A percentile compares a stretch with the other conserved stretches of the same genome.
These are phyloP conservation scores for Mycteria americana DNA, from an alignment of 2,797 vertebrate genomes.

Conservation along the genomic window DNA sequence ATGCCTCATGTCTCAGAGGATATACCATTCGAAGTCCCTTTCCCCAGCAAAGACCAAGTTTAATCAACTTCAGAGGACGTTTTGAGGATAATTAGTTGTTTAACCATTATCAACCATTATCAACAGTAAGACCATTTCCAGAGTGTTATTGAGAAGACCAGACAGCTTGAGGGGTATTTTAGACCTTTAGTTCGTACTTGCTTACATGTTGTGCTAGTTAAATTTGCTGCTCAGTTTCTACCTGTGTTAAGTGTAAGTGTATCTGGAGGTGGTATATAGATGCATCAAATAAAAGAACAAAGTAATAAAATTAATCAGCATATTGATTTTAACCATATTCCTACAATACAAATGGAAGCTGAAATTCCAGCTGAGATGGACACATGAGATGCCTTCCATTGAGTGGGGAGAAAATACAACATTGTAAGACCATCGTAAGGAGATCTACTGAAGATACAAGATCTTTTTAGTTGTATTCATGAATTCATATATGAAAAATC, in stretches of 20 bases:
- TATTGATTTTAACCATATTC: neutral
- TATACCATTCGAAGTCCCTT: neutral
- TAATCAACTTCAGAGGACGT: neutral
- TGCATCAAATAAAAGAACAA: neutral
- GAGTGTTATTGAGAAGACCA: neutral
- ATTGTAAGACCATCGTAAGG: neutral
- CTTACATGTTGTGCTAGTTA: neutral
- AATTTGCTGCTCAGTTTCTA: neutral
- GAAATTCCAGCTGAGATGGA: neutral
- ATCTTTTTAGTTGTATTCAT: neutral
- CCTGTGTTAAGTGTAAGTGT: neutral
- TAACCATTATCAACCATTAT: no score
- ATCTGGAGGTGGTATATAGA: neutral
- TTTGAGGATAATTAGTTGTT: neutral
- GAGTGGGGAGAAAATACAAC: neutral
- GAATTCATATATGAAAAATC: neutral
- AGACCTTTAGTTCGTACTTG: neutral
- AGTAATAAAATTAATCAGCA: neutral
- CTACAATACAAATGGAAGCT: neutral
- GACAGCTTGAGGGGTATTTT: neutral
- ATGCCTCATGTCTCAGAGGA: neutral
- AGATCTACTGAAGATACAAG: neutral
- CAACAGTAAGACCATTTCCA: neutral
- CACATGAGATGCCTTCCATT: neutral
- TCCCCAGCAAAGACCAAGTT: neutral